These are phyloP conservation scores for Diarsia brunnea DNA, from an alignment of 2,888 invertebrate species.

Conservation along the genomic window DNA sequence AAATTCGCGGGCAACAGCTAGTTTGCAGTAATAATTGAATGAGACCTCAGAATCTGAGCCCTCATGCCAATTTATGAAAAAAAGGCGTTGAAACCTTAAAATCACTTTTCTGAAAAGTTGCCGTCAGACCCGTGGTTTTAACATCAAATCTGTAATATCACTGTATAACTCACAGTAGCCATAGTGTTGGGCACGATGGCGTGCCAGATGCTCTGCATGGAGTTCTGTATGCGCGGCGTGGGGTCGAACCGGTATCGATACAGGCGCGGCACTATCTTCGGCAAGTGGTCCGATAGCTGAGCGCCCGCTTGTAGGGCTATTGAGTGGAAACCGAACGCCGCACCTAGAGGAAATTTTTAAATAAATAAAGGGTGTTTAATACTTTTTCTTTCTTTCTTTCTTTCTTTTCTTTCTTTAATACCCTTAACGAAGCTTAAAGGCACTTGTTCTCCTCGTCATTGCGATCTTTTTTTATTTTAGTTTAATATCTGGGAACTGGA, in stretches of 20 bases:
- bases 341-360: slow-evolving; percentile 89
- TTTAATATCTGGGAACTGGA: too few relatives aligned
- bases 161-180: slow-evolving; percentile 91
- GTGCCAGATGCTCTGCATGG: slow-evolving; percentile 98
- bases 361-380: too few relatives aligned
- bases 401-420: too few relatives aligned
- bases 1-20: too few relatives aligned
- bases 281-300: slow-evolving; percentile 95
- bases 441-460: too few relatives aligned
- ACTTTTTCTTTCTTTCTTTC: too few relatives aligned
- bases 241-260: slow-evolving; percentile 98
- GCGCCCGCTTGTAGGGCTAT: slow-evolving; percentile 96
- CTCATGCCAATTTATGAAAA: neutral
- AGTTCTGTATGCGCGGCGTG: slow-evolving; percentile 96
- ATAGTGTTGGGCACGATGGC: slow-evolving; percentile 96
- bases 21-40: neutral
- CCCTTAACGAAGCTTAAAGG: too few relatives aligned
- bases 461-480: too few relatives aligned
- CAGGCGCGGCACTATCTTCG: slow-evolving; percentile 96
- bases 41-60: neutral
- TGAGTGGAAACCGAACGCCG: slow-evolving; percentile 97
- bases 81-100: neutral
- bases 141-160: neutral
- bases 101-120: neutral
- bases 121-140: neutral